Percentiles rank a stretch among this genome's conserved stretches.
These are phyloP conservation scores for Eudyptes chrysolophus DNA, from an alignment of 2,113 vertebrate species.

Conservation along the genomic window DNA sequence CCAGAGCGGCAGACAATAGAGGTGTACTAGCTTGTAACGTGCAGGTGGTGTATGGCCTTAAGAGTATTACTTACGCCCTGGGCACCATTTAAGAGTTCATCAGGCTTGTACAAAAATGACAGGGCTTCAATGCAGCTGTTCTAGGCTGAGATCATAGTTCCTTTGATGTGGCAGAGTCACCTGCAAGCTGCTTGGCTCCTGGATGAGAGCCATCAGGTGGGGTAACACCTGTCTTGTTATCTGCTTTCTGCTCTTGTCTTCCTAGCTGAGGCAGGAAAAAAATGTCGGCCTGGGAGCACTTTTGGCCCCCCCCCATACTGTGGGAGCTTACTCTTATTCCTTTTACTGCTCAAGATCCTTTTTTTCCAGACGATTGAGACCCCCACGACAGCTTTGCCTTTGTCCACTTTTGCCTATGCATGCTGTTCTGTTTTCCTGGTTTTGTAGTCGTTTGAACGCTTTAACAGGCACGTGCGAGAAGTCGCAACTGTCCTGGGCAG, in stretches of 20 bases:
- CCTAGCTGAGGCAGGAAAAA: not conserved
- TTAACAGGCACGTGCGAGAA: not conserved
- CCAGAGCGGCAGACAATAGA: not conserved
- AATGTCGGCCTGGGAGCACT: not conserved
- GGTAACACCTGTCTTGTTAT: slow-evolving; percentile 40
- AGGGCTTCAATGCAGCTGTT: slow-evolving; percentile 56
- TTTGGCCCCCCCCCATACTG: not conserved
- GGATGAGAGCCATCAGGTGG: slow-evolving; percentile 54
- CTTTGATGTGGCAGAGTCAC: slow-evolving; percentile 65
- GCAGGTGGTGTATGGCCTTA: slow-evolving; percentile 15
- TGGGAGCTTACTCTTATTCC: not conserved
- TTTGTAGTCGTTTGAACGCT: not conserved
- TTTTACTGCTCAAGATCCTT: not conserved
- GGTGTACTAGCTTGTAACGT: accelerated
- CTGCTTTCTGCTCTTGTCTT: slow-evolving; percentile 1
- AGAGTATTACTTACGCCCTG: slow-evolving; percentile 10
- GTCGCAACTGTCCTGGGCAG: not conserved
- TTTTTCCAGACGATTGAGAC: not conserved
- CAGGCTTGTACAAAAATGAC: not conserved
- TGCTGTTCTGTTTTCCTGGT: not conserved
- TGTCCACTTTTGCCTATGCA: not conserved
- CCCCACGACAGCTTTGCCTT: not conserved
- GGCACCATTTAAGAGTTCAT: not conserved
- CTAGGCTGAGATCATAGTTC: slow-evolving; percentile 32
- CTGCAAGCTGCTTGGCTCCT: slow-evolving; percentile 65